A percentile compares a stretch with the other conserved stretches of the same genome.
These are phyloP conservation scores for Macrotus californicus DNA, from an alignment of 2,113 vertebrate genomes.

Conservation along the genomic window DNA sequence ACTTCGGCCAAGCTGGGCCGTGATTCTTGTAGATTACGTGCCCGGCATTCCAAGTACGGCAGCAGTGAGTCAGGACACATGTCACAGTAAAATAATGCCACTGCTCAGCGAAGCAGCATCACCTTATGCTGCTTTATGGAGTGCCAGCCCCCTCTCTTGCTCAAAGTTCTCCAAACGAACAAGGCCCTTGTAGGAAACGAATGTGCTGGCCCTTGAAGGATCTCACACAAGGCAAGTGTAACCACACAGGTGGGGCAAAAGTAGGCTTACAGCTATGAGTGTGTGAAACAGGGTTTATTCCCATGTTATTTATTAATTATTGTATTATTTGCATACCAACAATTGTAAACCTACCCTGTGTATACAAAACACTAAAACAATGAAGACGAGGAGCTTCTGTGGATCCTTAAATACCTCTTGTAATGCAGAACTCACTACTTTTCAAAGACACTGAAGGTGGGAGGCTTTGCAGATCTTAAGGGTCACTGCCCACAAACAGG, in stretches of 20 bases:
- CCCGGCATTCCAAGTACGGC: neutral
- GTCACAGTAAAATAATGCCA: neutral
- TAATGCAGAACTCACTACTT: neutral
- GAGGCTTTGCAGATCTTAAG: neutral
- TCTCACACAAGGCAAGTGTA: no score
- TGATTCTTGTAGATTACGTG: neutral
- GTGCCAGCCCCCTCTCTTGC: neutral
- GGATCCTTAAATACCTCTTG: neutral
- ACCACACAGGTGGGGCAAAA: neutral
- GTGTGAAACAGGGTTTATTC: neutral
- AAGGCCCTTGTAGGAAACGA: neutral
- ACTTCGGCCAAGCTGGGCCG: neutral
- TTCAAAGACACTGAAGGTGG: neutral
- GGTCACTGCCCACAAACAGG: neutral
- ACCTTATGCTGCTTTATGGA: neutral
- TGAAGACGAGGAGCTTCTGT: neutral
- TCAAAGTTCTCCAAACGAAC: neutral
- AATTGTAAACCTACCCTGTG: neutral
- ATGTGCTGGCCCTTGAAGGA: neutral
- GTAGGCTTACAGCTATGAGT: neutral
- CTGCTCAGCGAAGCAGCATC: neutral
- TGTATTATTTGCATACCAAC: neutral
- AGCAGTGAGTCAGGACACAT: accelerated
- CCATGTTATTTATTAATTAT: neutral
- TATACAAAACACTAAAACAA: neutral